Evolutionary conservation across 2,888 invertebrate species (phyloP), one percentile per base, ranked within the genome.

Genomic region (Neoscelio sp.): DNA sequence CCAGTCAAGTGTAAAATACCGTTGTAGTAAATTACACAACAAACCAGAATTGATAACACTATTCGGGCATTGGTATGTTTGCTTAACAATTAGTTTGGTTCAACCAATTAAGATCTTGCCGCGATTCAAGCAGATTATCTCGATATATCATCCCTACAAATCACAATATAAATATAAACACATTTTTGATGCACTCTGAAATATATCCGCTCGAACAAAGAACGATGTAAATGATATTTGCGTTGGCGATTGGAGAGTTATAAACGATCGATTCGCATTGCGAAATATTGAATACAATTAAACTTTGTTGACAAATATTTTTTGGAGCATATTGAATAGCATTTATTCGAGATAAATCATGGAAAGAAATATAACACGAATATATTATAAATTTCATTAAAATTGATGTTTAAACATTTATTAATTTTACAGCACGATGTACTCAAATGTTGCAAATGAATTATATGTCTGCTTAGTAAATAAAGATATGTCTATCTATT

Each of bases 71-170:
- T 44, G 67, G 67, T 40, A 44, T 54, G 54, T 67, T 54, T 54
- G 67, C 44, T 44, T 67, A 67, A 67, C 67, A 67, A 67, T 67
- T 64, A 64, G 50, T 64, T 67, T 54, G 67, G 52, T 67, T 54
- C 26, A 67, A 54, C 67, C 67, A 67, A 67, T 67, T 67, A 67
- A 67, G 67, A 54, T 54, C 44, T 67, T 67, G 50, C 44, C 20
- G 26, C 67, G 54, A 67, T 67, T 67, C 17, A 54, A 67, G 13
- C 33, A 54, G 67, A 54, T 67, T 67, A 67, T 33, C 26, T 44
- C 42, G 44, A 67, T 44, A 35, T 67, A 67, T 67, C 40, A 44
- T 54, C 44, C 7, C 6, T 13, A 13, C 42, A 52, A 42, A 65
- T 52, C 42, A 42, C 40, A 46, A 46, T 64, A 26, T 64, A 18